Evolutionary conservation across 1,140 invertebrate genomes (phyloP), one percentile per base, ranked within the genome.

Genomic region (Drosophila suzukii): DNA sequence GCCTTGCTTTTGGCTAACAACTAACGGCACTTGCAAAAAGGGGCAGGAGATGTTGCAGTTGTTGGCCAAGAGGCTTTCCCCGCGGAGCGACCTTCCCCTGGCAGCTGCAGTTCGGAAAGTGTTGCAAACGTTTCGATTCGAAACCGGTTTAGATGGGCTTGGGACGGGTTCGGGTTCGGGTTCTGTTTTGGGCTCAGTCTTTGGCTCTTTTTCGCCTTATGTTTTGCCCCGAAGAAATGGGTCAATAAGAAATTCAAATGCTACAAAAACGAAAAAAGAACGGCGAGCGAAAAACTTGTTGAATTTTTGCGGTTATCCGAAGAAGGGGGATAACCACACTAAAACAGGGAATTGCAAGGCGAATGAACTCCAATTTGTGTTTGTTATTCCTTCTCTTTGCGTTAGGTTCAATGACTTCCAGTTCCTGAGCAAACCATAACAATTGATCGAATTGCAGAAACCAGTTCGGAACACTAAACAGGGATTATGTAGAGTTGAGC

Each of bases 241-340:
- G 78, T 81, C 78, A 81, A 81, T 81, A 81, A 81, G 78, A 81
- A 81, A 75, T 81, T 81, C 78, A 81, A 81, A 81, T 81, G 78
- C 56, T 61, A 27, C 27, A 20, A 56, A 70, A 75, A 77, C n/a
- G 54, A 49, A 39, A 61, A 24, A 60, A 17, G 8, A 41, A 70
- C 38, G 24, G 55, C 58, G 41, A 50, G 59, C 51, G 36, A 46
- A 36, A 39, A 71, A 71, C 67, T 71, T 71, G 67, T 71, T 71
- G 67, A 71, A 41, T 71, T 71, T 71, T 50, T 58, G 65, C 44
- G 43, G 65, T 57, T 71, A 41, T 41, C 43, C 65, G 44, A 11
- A n/a, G 27, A 20, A 10, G 10, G 43, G 63, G 51, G 50, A 61
- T 56, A 68, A 61, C 24, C 46, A 70, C 38, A 67, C 38, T 46